Percentiles rank a stretch among this genome's conserved stretches.
phyloP scores from a whole-genome alignment of 2,113 vertebrate species.

The Acrocephalus kingi region DNA sequence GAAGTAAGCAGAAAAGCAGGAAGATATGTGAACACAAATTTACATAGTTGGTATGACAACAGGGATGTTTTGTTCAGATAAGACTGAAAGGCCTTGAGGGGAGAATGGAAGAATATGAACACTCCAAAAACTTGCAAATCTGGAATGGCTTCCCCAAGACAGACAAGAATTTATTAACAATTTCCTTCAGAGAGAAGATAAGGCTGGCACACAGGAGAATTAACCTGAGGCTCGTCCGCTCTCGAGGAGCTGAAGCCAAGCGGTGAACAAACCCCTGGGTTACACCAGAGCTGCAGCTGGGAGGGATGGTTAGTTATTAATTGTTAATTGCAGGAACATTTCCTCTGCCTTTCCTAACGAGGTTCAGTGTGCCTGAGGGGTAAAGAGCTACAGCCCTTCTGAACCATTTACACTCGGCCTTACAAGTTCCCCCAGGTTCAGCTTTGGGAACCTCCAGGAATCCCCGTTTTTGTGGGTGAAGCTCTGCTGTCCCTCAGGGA shows the following conservation, averaged over 20 bases:
- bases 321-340: background rate
- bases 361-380: background rate
- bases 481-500: background rate
- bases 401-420: background rate
- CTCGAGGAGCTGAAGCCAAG: background rate
- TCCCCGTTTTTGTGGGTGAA: background rate
- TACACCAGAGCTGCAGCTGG: background rate
- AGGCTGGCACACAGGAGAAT: constrained; percentile 1
- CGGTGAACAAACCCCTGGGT: background rate
- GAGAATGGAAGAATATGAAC: background rate
- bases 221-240: background rate
- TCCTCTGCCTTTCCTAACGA: background rate
- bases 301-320: constrained; percentile 17
- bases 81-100: constrained; percentile 33
- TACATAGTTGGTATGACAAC: constrained; percentile 57
- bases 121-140: background rate
- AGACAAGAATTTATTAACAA: constrained; percentile 28
- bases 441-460: background rate
- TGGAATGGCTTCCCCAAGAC: constrained; percentile 5
- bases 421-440: background rate
- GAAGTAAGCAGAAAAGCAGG: background rate
- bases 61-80: constrained; percentile 65
- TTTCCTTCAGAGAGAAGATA: constrained; percentile 21
- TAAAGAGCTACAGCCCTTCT: background rate
- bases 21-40: constrained; percentile 1